Base-by-base conservation (phyloP, 2,113 vertebrate species). In the Serinus canaria region DNA sequence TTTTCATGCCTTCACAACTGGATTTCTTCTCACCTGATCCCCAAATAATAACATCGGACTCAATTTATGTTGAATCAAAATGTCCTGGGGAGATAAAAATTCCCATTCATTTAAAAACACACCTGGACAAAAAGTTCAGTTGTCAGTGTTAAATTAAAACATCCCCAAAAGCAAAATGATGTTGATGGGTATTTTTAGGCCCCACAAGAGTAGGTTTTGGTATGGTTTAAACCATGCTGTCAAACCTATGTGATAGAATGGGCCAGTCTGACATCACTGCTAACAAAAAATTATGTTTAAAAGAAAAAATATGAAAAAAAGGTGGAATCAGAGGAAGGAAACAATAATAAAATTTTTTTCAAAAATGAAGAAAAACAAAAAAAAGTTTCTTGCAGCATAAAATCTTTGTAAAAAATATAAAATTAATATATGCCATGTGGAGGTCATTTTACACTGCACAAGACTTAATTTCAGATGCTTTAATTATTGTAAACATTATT, bases 251-350 rank as follows among this genome's bases (percentile, higher is more conserved):
- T 35, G n/a, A n/a, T 6, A 68, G 37, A 9, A 23, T 68, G 28
- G 10, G 20, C 20, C 35, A 11, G 12, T 43, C 22, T 70, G 43
- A 91, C 7, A 46, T 22, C 31, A 13, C 10, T 39, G 7, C 1
- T 33, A 63, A 64, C 3, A 6, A 10, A 56, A 68, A 47, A 25
- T 8, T 15, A 27, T 17, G 5, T 8, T 3, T 2, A 17, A 37
- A 2, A 7, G 5, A 4, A 12, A 27, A 11, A 10, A 5, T 2
- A 0, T 10, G 6, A 4, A 31, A 7, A 20, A 37, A 41, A 67
- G 7, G 2, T 9, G 4, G 11, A 52, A 56, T 21, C 23, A 74
- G 53, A 63, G 6, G 3, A 53, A 31, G 1, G 3, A 5, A 6
- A 12, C 7, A 75, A 37, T 53, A 15, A 19, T 6, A 17, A 30